Evolutionary conservation across 1,140 invertebrate genomes (phyloP).

Genomic region (Drosophila repletoides): DNA sequence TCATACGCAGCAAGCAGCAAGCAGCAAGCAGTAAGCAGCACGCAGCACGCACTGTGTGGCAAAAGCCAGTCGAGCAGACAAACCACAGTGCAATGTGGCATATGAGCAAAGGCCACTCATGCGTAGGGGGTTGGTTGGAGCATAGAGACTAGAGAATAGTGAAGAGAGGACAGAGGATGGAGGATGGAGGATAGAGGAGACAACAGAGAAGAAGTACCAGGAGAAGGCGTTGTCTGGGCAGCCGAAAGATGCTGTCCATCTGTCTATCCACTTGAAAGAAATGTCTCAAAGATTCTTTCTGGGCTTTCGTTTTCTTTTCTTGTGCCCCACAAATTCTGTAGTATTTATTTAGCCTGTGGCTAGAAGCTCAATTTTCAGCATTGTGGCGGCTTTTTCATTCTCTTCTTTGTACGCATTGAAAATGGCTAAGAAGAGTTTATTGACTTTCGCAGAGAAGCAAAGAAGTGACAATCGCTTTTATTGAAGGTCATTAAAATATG

Average conservation of each 20-base stretch:
- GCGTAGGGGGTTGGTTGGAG: neutral
- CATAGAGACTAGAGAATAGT: neutral
- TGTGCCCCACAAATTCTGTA: neutral
- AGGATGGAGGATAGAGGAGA: neutral
- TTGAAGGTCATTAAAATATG: no score
- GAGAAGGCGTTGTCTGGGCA: constrained; percentile 14
- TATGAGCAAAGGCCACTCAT: constrained; percentile 14
- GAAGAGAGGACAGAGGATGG: neutral
- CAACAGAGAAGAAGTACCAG: neutral
- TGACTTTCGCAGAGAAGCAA: no score
- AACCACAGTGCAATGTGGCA: constrained; percentile 10
- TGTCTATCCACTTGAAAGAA: neutral
- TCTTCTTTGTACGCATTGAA: no score
- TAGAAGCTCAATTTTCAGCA: constrained; percentile 14
- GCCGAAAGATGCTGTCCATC: neutral
- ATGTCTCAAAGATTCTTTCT: constrained; percentile 1
- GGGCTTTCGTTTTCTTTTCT: neutral
- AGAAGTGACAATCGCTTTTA: no score
- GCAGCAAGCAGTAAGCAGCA: no score
- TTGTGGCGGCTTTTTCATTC: constrained; percentile 6
- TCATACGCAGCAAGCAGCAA: no score
- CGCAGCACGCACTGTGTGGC: constrained; percentile 49
- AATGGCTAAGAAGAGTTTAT: no score
- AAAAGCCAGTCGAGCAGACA: constrained; percentile 18
- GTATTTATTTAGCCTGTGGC: constrained; percentile 28